Base-by-base conservation (phyloP, 2,113 vertebrate genomes). In the Shinisaurus crocodilurus region DNA sequence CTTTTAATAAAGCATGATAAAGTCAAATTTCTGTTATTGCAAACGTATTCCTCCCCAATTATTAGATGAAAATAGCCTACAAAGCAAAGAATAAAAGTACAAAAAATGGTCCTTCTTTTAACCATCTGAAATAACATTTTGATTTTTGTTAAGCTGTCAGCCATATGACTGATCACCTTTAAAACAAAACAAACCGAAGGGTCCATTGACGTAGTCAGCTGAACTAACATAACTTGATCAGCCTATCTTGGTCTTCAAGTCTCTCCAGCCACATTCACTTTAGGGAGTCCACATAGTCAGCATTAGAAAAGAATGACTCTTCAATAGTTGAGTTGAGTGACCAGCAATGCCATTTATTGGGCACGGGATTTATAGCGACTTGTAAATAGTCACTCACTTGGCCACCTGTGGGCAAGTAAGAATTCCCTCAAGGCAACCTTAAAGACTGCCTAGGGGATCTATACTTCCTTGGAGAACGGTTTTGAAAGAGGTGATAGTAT, bases 211-310 rank as follows among this genome's bases (percentile, higher is more conserved):
- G 50, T 45, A 83, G 83, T 89, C 88, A 88, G 90, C 94, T 89
- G 91, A 93, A 92, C 91, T 87, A 95, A 94, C 92, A 93, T 65
- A 87, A 84, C 69, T 74, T 82, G 93, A 81, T 77, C 87, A 65
- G 54, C 74, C 67, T 84, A 69, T 86, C 75, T 34, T 37, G 69
- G 84, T 27, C 81, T 85, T 72, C 45, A 57, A 81, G 76, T 86
- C 88, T 75, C 48, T 85, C 72, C 92, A 69, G 43, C 70, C 16
- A 57, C 70, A 76, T 60, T 10, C 13, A 12, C 72, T 43, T n/a
- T 34, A n/a, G 15, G 15, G 43, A 43, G 5, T 65, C 60, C 15
- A n/a, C 6, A 25, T 7, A n/a, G 34, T 70, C 37, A 67, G n/a
- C 54, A 63, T 29, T 65, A 65, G 63, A 67, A 84, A 84, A 69